Percentiles rank a stretch among this genome's conserved stretches.
Evolutionary conservation across 2,113 vertebrate genomes (phyloP).

Genomic region (Vanacampus margaritifer): DNA sequence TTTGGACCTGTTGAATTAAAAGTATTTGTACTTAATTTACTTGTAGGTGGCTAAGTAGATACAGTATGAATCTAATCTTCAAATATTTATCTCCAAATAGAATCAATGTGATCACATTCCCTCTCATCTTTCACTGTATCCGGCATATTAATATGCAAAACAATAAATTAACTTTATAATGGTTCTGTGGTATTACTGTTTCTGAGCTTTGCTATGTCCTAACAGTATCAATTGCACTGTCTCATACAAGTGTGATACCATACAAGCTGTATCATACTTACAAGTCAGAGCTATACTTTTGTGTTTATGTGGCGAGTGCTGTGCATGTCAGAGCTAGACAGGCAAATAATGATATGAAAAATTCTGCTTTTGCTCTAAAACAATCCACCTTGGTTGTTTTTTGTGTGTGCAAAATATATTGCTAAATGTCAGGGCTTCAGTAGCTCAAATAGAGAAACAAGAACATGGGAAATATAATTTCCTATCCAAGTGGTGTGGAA

Average conservation of each 20-base stretch:
- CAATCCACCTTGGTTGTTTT: constrained; percentile 24
- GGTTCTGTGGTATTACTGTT: not conserved
- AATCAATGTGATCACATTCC: constrained; percentile 1
- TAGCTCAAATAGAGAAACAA: constrained; percentile 27
- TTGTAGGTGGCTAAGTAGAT: not conserved
- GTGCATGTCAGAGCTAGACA: constrained; percentile 24
- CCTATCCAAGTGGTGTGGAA: not conserved
- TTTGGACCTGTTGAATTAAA: not conserved
- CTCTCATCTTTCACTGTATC: constrained; percentile 1
- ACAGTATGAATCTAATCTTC: not conserved
- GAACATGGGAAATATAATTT: constrained; percentile 36
- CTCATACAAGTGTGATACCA: too few relatives aligned
- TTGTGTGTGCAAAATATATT: constrained; percentile 39
- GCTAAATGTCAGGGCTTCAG: constrained; percentile 44
- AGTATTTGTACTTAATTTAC: not conserved
- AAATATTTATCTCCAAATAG: not conserved
- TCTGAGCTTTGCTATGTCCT: not conserved
- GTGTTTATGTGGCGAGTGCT: constrained; percentile 8
- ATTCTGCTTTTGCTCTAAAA: constrained; percentile 38
- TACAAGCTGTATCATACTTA: too few relatives aligned
- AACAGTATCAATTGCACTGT: not conserved
- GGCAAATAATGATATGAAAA: constrained; percentile 53
- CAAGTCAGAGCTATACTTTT: not conserved
- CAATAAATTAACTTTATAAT: constrained; percentile 35
- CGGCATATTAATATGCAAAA: constrained; percentile 12